A percentile compares a stretch with the other conserved stretches of the same genome.
These are phyloP conservation scores for Selenia dentaria DNA, from an alignment of 2,888 invertebrate genomes.

Conservation along the genomic window DNA sequence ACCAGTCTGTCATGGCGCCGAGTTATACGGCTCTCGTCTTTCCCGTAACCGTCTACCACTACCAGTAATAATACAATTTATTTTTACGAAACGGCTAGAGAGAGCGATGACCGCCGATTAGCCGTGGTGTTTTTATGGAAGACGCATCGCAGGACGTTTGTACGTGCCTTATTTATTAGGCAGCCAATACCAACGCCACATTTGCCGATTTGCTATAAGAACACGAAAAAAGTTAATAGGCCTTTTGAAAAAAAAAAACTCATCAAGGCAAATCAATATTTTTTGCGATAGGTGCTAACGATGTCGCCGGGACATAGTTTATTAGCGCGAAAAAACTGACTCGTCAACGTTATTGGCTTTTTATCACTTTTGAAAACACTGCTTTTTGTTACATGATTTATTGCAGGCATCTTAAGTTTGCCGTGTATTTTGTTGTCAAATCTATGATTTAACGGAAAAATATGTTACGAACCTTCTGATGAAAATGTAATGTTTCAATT, in stretches of 20 bases:
- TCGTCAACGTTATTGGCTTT: slow-evolving; percentile 18
- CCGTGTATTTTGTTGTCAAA: no score
- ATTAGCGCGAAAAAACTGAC: slow-evolving; percentile 22
- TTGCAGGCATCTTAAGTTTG: no score
- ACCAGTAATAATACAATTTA: slow-evolving; percentile 43
- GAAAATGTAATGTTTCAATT: no score
- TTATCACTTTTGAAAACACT: slow-evolving; percentile 12
- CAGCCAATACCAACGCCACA: slow-evolving; percentile 9
- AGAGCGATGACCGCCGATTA: slow-evolving; percentile 78
- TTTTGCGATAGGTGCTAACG: slow-evolving; percentile 24
- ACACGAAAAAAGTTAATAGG: slow-evolving; percentile 39
- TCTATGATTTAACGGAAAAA: no score
- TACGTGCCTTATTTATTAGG: slow-evolving; percentile 71
- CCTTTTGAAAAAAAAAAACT: slow-evolving; percentile 31
- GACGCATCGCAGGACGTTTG: slow-evolving; percentile 63
- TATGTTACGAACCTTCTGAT: no score
- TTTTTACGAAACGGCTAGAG: slow-evolving; percentile 60
- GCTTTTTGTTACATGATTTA: slow-evolving; percentile 10
- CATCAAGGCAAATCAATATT: slow-evolving; percentile 29
- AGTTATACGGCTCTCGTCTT: slow-evolving; percentile 64
- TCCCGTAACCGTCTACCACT: slow-evolving; percentile 54
- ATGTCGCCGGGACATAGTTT: slow-evolving; percentile 25
- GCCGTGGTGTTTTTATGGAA: slow-evolving; percentile 58
- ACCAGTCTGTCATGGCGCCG: slow-evolving; percentile 46
- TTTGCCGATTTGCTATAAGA: slow-evolving; percentile 32